Evolutionary conservation across 2,888 invertebrate species (phyloP).

Genomic region (Thera obeliscata): DNA sequence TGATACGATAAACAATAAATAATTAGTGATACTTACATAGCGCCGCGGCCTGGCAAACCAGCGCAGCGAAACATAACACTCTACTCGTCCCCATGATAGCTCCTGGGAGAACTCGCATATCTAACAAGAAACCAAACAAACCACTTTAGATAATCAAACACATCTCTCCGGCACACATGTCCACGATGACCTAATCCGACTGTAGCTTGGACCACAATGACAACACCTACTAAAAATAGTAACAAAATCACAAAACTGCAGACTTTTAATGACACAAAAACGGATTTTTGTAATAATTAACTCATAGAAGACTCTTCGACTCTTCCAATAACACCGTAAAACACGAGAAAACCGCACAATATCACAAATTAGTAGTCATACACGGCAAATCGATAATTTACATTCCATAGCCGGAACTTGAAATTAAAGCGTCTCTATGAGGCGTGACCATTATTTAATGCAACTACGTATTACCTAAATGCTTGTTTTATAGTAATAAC

Average conservation of each 20-base stretch:
- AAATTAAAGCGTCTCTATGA: constrained; percentile 6
- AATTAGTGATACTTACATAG: constrained; percentile 66
- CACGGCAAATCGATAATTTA: constrained; percentile 75
- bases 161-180: constrained; percentile 80
- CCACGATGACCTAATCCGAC: constrained; percentile 83
- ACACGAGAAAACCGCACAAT: constrained; percentile 64
- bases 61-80: constrained; percentile 69
- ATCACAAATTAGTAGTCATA: constrained; percentile 63
- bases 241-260: constrained; percentile 72
- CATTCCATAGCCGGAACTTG: constrained; percentile 48
- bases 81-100: constrained; percentile 73
- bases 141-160: constrained; percentile 66
- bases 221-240: constrained; percentile 86
- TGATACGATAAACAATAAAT: constrained; percentile 37
- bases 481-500: constrained; percentile 70
- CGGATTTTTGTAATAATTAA: constrained; percentile 45
- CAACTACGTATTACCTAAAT: constrained; percentile 66
- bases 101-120: constrained; percentile 72
- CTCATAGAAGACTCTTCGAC: constrained; percentile 46
- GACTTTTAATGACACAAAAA: constrained; percentile 62
- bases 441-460: constrained; percentile 9
- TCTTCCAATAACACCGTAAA: constrained; percentile 52
- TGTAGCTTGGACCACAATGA: constrained; percentile 77
- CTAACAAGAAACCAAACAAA: constrained; percentile 77
- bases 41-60: constrained; percentile 70